Evolutionary conservation across 64 coral and sea anemone species (phyloP), one percentile per base, ranked within the genome.

Genomic region (Catalaphyllia jardinei): DNA sequence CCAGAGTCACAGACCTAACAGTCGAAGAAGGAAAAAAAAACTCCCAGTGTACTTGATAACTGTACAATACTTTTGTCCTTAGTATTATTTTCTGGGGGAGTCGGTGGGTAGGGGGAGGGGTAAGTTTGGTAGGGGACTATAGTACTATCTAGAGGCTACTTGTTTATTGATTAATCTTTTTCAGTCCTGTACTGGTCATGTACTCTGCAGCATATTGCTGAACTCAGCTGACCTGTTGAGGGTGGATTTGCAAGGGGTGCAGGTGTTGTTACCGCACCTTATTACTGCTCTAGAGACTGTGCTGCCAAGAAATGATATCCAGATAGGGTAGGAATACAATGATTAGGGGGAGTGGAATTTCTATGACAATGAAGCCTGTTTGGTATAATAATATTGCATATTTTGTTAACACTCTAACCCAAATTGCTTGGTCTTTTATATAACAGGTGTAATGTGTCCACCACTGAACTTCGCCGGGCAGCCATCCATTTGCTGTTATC

Each of bases 401-500:
- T 46, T 5, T 46, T 6, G 42, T 46, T 46, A 46, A 10, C 55
- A 4, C 83, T 71, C 12, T 86, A 6, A 8, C 29, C 60, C 25
- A 67, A n/a, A n/a, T 69, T 16, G 38, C 42, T 76, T 78, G 4
- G 54, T 27, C 16, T 13, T 83, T 38, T 71, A n/a, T 77, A 49
- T 62, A 14, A 51, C 42, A 99, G 97, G 57, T 99, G 97, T 67
- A 71, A 86, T n/a, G 97, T 95, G 24, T 90, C 91, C 20, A 88
- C 86, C 55, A 95, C 94, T 31, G 93, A 99, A 69, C 94, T 99
- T 30, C 93, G 94, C 18, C 87, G 97, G 83, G 93, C 97, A 79
- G 97, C 93, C 51, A 99, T 99, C 67, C 97, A 99, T 60, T 77
- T 95, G 59, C 80, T 99, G 6, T 89, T 99, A 46, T 95, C 97